These are phyloP conservation scores for Andricus curvator DNA, from an alignment of 2,888 invertebrate genomes.

Conservation along the genomic window DNA sequence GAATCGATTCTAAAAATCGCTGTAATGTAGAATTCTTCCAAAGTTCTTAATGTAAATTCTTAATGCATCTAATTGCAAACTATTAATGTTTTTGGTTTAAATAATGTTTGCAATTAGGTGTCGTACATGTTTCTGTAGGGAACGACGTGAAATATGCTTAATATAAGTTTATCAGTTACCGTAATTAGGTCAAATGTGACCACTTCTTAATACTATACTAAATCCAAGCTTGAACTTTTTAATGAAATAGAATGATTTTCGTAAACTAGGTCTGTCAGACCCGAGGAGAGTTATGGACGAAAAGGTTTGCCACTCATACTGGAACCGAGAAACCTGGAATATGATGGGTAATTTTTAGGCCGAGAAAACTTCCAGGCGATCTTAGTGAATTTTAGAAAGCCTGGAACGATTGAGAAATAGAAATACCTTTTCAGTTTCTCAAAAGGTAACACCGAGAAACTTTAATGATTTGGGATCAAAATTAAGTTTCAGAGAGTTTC, in stretches of 20 bases:
- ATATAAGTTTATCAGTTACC: not conserved
- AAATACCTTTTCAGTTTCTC: constrained; percentile 36
- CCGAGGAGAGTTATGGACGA: constrained; percentile 39
- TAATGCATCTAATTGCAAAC: not conserved
- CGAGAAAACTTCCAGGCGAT: constrained; percentile 30
- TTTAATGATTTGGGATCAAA: constrained; percentile 31
- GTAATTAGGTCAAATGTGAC: constrained; percentile 12
- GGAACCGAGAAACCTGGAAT: constrained; percentile 39
- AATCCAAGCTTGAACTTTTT: constrained; percentile 12
- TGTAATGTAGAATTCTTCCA: not conserved
- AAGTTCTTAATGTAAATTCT: not conserved
- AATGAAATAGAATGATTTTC: constrained; percentile 38
- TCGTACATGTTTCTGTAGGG: not conserved
- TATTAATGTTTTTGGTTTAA: not conserved
- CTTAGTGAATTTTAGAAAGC: constrained; percentile 37
- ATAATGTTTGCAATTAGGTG: not conserved
- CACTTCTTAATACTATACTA: constrained; percentile 14
- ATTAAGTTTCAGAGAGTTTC: constrained; percentile 14
- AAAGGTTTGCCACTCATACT: constrained; percentile 38
- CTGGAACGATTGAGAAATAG: constrained; percentile 36
- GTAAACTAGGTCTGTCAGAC: constrained; percentile 41
- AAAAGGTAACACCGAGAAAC: constrained; percentile 37
- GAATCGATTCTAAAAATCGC: not conserved
- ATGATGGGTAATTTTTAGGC: constrained; percentile 36
- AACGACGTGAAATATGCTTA: not conserved